These are phyloP conservation scores for Polydrusus cervinus DNA, from an alignment of 2,888 invertebrate genomes.

Conservation along the genomic window DNA sequence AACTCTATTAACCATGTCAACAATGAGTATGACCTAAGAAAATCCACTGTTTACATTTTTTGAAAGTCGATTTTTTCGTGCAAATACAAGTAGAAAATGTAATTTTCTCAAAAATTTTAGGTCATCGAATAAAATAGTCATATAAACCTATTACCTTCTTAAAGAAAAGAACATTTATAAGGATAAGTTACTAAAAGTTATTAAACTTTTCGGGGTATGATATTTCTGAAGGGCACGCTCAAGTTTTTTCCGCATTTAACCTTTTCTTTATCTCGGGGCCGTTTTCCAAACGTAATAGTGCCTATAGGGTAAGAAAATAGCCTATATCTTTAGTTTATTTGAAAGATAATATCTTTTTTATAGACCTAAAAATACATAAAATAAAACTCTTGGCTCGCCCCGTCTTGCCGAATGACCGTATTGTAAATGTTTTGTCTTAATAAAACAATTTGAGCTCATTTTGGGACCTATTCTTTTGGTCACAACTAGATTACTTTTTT, in stretches of 20 bases:
- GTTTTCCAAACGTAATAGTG: conserved; percentile 24
- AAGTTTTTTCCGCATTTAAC: conserved; percentile 26
- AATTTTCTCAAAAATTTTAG: neutral
- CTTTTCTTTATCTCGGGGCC: conserved; percentile 21
- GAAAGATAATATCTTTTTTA: conserved; percentile 31
- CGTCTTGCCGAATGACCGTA: conserved; percentile 12
- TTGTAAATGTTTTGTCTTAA: conserved; percentile 19
- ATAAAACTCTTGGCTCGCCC: conserved; percentile 3
- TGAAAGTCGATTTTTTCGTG: too few relatives aligned
- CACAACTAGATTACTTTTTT: neutral
- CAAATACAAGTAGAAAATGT: neutral
- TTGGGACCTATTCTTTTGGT: neutral
- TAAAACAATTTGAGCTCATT: conserved; percentile 11
- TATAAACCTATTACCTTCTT: conserved; percentile 17
- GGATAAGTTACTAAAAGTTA: conserved; percentile 22
- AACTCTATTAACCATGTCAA: too few relatives aligned
- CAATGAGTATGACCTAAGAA: too few relatives aligned
- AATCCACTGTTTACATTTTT: too few relatives aligned
- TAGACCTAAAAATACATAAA: conserved; percentile 27
- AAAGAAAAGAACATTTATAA: conserved; percentile 22
- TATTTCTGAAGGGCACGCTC: conserved; percentile 20
- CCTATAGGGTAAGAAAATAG: conserved; percentile 27
- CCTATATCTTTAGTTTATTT: conserved; percentile 31
- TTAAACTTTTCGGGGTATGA: conserved; percentile 19
- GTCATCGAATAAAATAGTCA: neutral